Conservation (phyloP, 2,797 vertebrate species). For the Hyperoplus lanceolatus region DNA sequence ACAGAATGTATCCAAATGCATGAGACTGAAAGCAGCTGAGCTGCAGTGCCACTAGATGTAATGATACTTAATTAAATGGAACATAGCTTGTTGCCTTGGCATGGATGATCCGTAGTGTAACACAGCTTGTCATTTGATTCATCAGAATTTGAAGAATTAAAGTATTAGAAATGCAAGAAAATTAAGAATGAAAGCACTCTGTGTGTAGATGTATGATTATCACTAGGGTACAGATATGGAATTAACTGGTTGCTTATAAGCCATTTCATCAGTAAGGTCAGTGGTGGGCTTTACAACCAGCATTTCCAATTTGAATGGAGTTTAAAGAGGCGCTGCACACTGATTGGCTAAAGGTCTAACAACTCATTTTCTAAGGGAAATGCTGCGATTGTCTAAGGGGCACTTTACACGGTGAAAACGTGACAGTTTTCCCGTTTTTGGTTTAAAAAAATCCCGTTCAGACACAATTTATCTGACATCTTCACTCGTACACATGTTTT, state of each 20-base stretch:
- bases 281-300: conserved; percentile 54
- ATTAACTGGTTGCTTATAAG: conserved; percentile 65
- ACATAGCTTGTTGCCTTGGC: conserved; percentile 57
- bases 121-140: conserved; percentile 47
- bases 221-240: conserved; percentile 63
- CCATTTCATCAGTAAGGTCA: conserved; percentile 58
- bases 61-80: conserved; percentile 75
- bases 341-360: conserved; percentile 66
- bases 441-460: too few relatives aligned
- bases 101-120: conserved; percentile 19
- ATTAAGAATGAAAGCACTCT: conserved; percentile 49
- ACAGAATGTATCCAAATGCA: conserved; percentile 51
- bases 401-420: too few relatives aligned
- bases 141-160: conserved; percentile 49
- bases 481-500: too few relatives aligned
- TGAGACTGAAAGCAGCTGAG: conserved; percentile 52
- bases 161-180: conserved; percentile 39
- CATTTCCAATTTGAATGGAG: conserved; percentile 66
- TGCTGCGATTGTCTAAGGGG: conserved; percentile 29
- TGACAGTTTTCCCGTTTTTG: too few relatives aligned
- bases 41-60: conserved; percentile 53
- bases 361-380: conserved; percentile 44
- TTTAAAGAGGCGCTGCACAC: conserved; percentile 46
- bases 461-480: too few relatives aligned
- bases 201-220: conserved; percentile 64